A percentile compares a stretch with the other conserved stretches of the same genome.
Conservation (phyloP, 1,140 invertebrate species). For the Neodiprion fabricii region DNA sequence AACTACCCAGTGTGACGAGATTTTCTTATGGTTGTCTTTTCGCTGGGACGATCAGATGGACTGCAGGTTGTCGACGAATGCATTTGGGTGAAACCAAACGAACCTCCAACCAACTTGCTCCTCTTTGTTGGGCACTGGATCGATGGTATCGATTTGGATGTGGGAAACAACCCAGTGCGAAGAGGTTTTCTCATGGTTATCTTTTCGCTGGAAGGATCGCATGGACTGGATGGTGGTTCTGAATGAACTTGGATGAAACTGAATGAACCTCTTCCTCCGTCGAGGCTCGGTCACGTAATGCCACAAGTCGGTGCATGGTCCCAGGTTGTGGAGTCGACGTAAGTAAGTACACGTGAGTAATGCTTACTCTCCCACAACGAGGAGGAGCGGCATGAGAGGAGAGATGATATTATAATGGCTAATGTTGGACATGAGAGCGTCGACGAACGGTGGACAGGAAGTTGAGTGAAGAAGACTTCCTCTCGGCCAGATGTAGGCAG, state of each 20-base stretch:
- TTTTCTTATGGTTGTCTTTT: too few species aligned
- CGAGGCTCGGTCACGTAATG: too few species aligned
- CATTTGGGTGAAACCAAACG: conserved; percentile 27
- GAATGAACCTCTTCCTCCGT: conserved; percentile 27
- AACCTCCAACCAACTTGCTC: neutral
- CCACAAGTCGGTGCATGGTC: neutral
- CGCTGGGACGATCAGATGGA: too few species aligned
- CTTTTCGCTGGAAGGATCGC: too few species aligned
- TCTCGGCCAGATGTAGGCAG: conserved; percentile 24
- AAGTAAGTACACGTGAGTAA: conserved; percentile 43
- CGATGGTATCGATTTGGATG: too few species aligned
- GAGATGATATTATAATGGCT: conserved; percentile 60
- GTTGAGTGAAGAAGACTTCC: conserved; percentile 46
- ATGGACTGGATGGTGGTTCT: conserved; percentile 23
- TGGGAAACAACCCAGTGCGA: too few species aligned
- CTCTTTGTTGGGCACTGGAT: too few species aligned
- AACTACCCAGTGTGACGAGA: too few species aligned
- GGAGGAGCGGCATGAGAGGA: conserved; percentile 43
- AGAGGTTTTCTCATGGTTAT: too few species aligned
- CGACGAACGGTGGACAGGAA: conserved; percentile 58
- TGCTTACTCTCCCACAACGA: conserved; percentile 63
- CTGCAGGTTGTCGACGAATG: conserved; percentile 32
- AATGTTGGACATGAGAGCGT: conserved; percentile 32
- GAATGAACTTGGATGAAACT: conserved; percentile 28
- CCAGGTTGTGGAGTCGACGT: neutral